Conservation (phyloP, 2,888 invertebrate species). For the Chymomyza procnemis region DNA sequence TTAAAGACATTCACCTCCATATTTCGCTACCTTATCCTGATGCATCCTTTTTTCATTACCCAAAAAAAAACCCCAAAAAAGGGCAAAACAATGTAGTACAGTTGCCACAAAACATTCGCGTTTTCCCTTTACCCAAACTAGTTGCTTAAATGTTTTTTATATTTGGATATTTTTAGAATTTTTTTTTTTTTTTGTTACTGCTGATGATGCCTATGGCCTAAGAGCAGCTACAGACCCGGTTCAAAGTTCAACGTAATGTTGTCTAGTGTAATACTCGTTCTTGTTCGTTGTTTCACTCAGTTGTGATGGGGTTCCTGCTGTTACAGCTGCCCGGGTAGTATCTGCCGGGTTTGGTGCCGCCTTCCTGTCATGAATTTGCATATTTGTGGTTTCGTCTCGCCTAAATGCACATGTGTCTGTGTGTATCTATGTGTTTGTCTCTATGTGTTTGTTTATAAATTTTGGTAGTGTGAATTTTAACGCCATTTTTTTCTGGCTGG, state of each 20-base stretch:
- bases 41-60: too few species aligned
- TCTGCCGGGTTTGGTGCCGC: conserved; percentile 32
- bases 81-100: too few species aligned
- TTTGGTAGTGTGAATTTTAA: conserved; percentile 62
- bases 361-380: conserved; percentile 62
- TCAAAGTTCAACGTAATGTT: conserved; percentile 59
- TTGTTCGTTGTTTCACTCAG: neutral
- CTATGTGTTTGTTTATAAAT: conserved; percentile 17
- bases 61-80: too few species aligned
- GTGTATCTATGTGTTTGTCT: neutral
- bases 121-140: too few species aligned
- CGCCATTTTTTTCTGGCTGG: conserved; percentile 58
- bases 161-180: too few species aligned
- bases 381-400: conserved; percentile 58
- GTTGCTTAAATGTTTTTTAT: too few species aligned
- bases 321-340: neutral
- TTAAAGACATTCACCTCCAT: too few species aligned
- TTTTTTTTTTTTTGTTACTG: conserved; percentile 25
- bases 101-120: too few species aligned
- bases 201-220: conserved; percentile 35
- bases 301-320: neutral
- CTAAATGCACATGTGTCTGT: conserved; percentile 1
- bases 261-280: neutral
- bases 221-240: conserved; percentile 39
- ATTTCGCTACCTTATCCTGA: too few species aligned